Evolutionary conservation across 2,888 invertebrate genomes (phyloP).

Genomic region (Incurvaria masculella): DNA sequence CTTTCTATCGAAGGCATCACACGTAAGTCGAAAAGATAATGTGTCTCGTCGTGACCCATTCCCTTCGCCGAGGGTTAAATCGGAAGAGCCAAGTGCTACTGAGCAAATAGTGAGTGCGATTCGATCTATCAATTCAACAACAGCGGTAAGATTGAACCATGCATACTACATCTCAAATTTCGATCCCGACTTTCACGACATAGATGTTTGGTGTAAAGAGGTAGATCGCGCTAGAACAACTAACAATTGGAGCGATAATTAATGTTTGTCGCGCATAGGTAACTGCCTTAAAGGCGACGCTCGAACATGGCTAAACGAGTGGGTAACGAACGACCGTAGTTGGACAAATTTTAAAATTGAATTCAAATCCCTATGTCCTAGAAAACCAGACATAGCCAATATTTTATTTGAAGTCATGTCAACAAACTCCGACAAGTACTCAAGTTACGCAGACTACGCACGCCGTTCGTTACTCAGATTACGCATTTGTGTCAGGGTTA

Average conservation of each 20-base stretch:
- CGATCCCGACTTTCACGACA: constrained; percentile 10
- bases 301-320: constrained; percentile 10
- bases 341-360: constrained; percentile 15
- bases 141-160: constrained; percentile 6
- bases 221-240: constrained; percentile 7
- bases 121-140: background rate
- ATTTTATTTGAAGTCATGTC: constrained; percentile 12
- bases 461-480: constrained; percentile 10
- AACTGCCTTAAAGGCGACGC: constrained; percentile 14
- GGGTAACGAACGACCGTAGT: constrained; percentile 11
- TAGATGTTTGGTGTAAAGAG: constrained; percentile 11
- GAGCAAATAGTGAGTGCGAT: background rate
- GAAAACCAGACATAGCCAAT: constrained; percentile 9
- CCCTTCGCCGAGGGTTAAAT: too few species aligned
- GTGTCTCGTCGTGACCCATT: too few species aligned
- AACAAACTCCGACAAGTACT: constrained; percentile 6
- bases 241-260: constrained; percentile 11
- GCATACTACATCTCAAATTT: constrained; percentile 12
- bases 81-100: background rate
- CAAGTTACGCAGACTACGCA: constrained; percentile 15
- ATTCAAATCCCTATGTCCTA: constrained; percentile 12
- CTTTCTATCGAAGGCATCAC: too few species aligned
- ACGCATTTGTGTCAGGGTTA: constrained; percentile 7
- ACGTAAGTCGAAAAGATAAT: too few species aligned
- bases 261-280: constrained; percentile 9